Conservation (phyloP, 2,113 vertebrate species). For the Rhea americana region DNA sequence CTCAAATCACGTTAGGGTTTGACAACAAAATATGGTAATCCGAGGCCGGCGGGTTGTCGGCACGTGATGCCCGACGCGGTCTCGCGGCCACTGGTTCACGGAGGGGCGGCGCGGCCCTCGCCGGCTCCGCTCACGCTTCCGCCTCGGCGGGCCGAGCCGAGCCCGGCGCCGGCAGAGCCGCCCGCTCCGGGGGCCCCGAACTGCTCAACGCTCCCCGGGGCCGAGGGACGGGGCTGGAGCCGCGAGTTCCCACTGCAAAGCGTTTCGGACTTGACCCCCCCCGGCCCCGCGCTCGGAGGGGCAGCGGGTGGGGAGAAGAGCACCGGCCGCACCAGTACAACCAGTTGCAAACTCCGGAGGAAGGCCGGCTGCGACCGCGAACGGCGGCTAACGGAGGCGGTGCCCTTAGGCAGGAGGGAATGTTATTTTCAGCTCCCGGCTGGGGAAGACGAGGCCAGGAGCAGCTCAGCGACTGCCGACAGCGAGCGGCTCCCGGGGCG, state of each 20-base stretch:
- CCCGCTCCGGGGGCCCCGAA: too few species aligned
- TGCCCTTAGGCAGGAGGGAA: neutral
- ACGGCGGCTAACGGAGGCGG: neutral
- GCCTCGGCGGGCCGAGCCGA: too few species aligned
- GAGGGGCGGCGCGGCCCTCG: neutral
- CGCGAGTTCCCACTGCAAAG: neutral
- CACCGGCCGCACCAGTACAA: neutral
- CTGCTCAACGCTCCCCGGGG: neutral
- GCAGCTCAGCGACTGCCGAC: accelerated
- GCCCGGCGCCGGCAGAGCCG: too few species aligned
- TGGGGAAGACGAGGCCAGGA: neutral
- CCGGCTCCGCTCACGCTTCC: neutral
- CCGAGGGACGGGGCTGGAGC: neutral
- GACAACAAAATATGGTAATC: slow-evolving; percentile 2
- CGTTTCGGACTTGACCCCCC: neutral
- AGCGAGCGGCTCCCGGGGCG: too few species aligned
- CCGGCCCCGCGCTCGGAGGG: too few species aligned
- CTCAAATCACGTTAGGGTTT: neutral
- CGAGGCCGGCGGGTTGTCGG: neutral
- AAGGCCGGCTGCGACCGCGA: neutral
- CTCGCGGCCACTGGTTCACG: neutral
- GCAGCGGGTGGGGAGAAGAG: too few species aligned
- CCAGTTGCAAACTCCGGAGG: neutral
- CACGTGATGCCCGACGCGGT: neutral
- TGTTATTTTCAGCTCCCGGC: neutral